Base-by-base conservation (phyloP, 2,797 vertebrate species). In the Limnodromus scolopaceus region DNA sequence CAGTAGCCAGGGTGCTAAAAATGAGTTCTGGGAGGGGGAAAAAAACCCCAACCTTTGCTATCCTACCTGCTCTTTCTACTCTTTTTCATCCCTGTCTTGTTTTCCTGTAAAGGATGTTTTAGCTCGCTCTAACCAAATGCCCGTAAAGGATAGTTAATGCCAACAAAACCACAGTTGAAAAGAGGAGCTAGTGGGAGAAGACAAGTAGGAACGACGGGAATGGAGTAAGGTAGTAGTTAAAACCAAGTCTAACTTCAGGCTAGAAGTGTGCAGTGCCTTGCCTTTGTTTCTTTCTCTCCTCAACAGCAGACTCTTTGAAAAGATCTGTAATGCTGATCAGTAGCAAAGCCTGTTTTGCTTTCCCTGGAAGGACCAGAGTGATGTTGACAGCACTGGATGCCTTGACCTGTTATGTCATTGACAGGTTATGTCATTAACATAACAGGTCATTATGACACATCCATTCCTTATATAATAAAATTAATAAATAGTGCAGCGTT, bases 21-120 rank as follows among this genome's bases (percentile, higher is more conserved):
- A 16, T 48, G 22, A 3, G 0, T 46, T 19, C 12, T 36, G 22
- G 5, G 9, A 13, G 18, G 24, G 8, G 5, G 22, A 30, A 24
- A 58, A 38, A 18, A 6, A 2, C 2, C 11, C 16, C 25, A 34
- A 0, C 4, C 1, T 72, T 69, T 72, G 5, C 20, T 69, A 3
- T 81, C 34, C 32, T 46, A 6, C 6, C 15, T 75, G 9, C 8
- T 76, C 14, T 45, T 69, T 68, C n/a, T 72, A 19, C 27, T 72
- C 38, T 48, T 60, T 55, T 71, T 46, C 10, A 28, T 54, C 22
- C 2, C 10, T 78, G 7, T 53, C 27, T 39, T 41, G 2, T 43
- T 63, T 84, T 65, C 10, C 6, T 43, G 24, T 14, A 12, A 71
- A 71, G 22, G 8, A 3, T 63, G 45, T 60, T 76, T 69, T 30